Evolutionary conservation across 2,888 invertebrate genomes (phyloP), one percentile per base, ranked within the genome.

Genomic region (Ectemnius continuus): DNA sequence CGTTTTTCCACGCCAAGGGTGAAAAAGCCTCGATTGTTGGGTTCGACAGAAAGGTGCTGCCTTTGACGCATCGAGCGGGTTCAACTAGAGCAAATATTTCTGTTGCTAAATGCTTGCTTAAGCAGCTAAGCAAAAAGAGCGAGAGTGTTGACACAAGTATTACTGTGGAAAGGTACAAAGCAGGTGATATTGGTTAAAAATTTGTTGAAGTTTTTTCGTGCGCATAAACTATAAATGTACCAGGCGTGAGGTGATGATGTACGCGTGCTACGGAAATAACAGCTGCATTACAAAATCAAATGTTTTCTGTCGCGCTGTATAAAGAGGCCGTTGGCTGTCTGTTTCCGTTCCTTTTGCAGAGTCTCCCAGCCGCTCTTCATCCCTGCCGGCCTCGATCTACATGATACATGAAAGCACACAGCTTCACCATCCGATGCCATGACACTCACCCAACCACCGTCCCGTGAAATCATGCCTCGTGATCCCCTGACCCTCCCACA

Each of bases 381-480:
- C 60, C 61, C 47, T 61, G 67, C 67, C 61, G 48, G 65, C 59
- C 66, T 57, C 70, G 67, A 84, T 88, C 16, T 52, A 87, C 86
- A 87, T 87, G 87, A 87, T 87, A 88, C 86, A 87, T 80, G 86
- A 84, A 52, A 84, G 83, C 81, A 73, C 78, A 80, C 75, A 83
- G 82, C 81, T 75, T 78, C 75, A 78, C 79, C 83, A 86, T 86
- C 85, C 83, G 83, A 81, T 81, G 82, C 84, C 86, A 85, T 81
- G 89, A 89, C 87, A 86, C 87, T 88, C 88, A 86, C 82, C 84
- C 84, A 85, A 79, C 84, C 86, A 88, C 78, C 86, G 84, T 87
- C 80, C 88, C 88, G 88, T 89, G 87, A 89, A 89, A 89, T 89
- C 88, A 88, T 87, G 85, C 86, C 80, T 85, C 85, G 84, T 87